Base-by-base conservation (phyloP, 2,797 vertebrate genomes). In the Myiotriccus ornatus region DNA sequence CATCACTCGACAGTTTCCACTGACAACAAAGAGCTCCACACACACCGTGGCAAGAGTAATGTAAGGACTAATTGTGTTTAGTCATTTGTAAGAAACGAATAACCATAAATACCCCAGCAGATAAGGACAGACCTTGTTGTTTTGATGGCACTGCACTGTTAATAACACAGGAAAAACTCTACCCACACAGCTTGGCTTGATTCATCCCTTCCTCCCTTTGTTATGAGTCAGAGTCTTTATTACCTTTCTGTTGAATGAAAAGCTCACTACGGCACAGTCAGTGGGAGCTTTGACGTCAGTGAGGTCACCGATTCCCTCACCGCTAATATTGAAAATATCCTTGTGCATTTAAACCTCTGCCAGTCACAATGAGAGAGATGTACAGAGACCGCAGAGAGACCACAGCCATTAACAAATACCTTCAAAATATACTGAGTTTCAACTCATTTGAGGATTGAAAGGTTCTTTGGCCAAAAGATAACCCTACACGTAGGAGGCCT, bases 241-340 rank as follows among this genome's bases (percentile, higher is more conserved):
- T 80, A 77, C 55, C n/a, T 76, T 90, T 91, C 84, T 81, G 63
- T 44, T 94, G 91, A 95, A 86, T 96, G 85, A 88, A 94, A 94
- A 75, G 30, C 85, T 37, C 62, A 77, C 57, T 47, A 6, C 3
- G 20, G 76, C 62, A 47, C 64, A 78, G 71, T 20, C 91, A 53
- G 62, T 62, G 84, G 83, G 93, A 92, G 76, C 57, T 80, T 13
- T 21, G 18, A 76, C 7, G 0, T 81, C 82, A 83, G 52, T 14
- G 20, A 47, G 63, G 79, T 64, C 60, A 71, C 22, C 44, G 12
- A 85, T 59, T 83, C 53, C 16, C 60, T 89, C 82, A 84, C 46
- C 57, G 32, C n/a, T 43, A 52, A 44, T 23, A 60, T 56, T 80
- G 63, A 89, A 91, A 90, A 91, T 34, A 87, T 23, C 70, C 22